Base-by-base conservation (phyloP, 2,888 invertebrate genomes). In the Hylaea fasciaria region DNA sequence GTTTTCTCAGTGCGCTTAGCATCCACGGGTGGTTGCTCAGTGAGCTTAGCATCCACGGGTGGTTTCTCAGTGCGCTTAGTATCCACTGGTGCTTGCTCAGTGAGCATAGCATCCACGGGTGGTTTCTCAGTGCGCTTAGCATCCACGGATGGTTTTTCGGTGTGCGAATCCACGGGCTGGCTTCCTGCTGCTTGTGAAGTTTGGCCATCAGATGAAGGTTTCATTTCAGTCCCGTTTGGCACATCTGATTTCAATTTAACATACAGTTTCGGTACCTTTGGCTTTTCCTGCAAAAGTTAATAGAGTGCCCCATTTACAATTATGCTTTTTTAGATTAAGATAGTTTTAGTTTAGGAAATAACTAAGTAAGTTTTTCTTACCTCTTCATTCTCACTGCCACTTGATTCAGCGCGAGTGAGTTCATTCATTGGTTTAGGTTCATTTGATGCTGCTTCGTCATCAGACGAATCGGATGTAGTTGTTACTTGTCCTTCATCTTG, bases 301-400 rank as follows among this genome's bases (percentile, higher is more conserved):
- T n/a, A 32, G 32, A 32, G 32, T 8, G 11, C 17, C 17, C 17
- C 10, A 37, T 37, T 37, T 32, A 7, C 32, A 32, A 32, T 32
- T 32, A 2, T 10, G 32, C 32, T 32, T 32, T 32, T n/a, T n/a
- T n/a, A n/a, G n/a, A n/a, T n/a, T n/a, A n/a, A n/a, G n/a, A n/a
- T n/a, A n/a, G n/a, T n/a, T n/a, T n/a, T n/a, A n/a, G n/a, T n/a
- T n/a, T n/a, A n/a, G n/a, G n/a, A n/a, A n/a, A n/a, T n/a, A 12
- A 50, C 10, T 29, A 32, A 32, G 32, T 9, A 32, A 37, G 37
- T 37, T 37, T n/a, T 7, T 14, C 9, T 17, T 40, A 58, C 93
- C 66, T 92, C 92, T 56, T 94, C 89, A 68, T 93, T 92, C 44
- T 93, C 87, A 66, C 93, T 94, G 63, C 89, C 94, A 37, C 93